Evolutionary conservation across 2,797 vertebrate species (phyloP).

Genomic region (Typhlichthys eigenmanni): DNA sequence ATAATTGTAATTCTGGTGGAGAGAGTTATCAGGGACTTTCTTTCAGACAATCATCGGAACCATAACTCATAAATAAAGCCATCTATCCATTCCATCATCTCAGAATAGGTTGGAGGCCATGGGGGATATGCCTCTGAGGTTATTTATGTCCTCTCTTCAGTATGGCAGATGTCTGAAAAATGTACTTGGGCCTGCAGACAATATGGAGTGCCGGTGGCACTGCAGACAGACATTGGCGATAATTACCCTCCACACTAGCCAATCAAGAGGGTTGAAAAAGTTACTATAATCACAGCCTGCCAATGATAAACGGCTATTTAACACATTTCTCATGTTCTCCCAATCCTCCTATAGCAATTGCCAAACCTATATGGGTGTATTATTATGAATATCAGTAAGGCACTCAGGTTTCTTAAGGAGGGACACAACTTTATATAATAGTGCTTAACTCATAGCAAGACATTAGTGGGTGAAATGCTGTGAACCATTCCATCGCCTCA

Average conservation of each 20-base stretch:
- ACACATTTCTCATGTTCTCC: constrained; percentile 44
- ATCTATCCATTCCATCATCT: constrained; percentile 45
- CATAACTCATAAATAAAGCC: constrained; percentile 8
- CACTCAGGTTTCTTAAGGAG: not conserved
- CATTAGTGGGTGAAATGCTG: no score
- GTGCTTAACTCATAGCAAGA: no score
- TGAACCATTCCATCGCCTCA: not conserved
- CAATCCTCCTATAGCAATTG: constrained; percentile 42
- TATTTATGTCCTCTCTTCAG: constrained; percentile 70
- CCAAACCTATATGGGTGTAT: constrained; percentile 33
- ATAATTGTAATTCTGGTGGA: not conserved
- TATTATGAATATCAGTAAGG: constrained; percentile 18
- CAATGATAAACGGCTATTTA: constrained; percentile 48
- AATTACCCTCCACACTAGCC: constrained; percentile 50
- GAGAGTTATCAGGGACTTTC: no score
- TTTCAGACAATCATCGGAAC: not conserved
- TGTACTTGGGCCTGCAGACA: constrained; percentile 66
- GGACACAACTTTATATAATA: constrained; percentile 8
- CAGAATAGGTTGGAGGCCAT: constrained; percentile 53
- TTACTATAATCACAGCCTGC: constrained; percentile 42
- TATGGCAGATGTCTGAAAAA: constrained; percentile 61
- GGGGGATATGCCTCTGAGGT: constrained; percentile 40
- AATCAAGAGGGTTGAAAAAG: constrained; percentile 55
- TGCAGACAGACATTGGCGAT: constrained; percentile 52
- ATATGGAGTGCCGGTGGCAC: constrained; percentile 56